Evolutionary conservation across 2,113 vertebrate species (phyloP), one percentile per base, ranked within the genome.

Genomic region (Indicator indicator): DNA sequence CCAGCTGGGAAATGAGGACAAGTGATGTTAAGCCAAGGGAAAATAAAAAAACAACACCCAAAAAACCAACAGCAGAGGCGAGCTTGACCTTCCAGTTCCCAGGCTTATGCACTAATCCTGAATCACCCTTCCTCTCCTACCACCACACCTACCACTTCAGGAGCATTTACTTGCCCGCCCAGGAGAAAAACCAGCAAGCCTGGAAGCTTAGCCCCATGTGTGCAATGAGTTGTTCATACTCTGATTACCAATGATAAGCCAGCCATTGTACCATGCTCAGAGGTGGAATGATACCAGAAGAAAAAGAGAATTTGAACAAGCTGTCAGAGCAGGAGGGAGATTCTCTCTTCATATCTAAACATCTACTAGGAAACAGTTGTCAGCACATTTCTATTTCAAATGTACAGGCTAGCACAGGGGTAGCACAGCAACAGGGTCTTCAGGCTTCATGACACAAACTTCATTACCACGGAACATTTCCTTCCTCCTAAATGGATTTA

Each of bases 401-500:
- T 18, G 5, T 2, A 36, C 30, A 83, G 55, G 9, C n/a, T 40
- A 40, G 86, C 32, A 46, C 42, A 18, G 56, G 24, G 54, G 42
- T 4, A 60, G 71, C 72, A 48, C 62, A 91, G n/a, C 64, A 32
- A 72, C 52, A 50, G 36, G 76, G 44, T 36, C 91, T 86, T 95
- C 71, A 72, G 67, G 73, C 58, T 91, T 72, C 77, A 60, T 1
- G 0, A 86, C 83, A 78, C 86, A 88, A 90, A 90, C 77, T 76
- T 93, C 83, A 76, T 94, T 95, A 94, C 80, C 2, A 0, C 36
- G 50, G 76, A 88, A n/a, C 86, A 93, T 88, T 94, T 96, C 93
- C 95, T 96, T 83, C 59, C 90, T 89, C 89, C 67, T 95, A 81
- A 95, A 60, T 17, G 50, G 70, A 69, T 90, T 90, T 62, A 7